Evolutionary conservation across 2,797 vertebrate species (phyloP).

Genomic region (Tamandua tetradactyla): DNA sequence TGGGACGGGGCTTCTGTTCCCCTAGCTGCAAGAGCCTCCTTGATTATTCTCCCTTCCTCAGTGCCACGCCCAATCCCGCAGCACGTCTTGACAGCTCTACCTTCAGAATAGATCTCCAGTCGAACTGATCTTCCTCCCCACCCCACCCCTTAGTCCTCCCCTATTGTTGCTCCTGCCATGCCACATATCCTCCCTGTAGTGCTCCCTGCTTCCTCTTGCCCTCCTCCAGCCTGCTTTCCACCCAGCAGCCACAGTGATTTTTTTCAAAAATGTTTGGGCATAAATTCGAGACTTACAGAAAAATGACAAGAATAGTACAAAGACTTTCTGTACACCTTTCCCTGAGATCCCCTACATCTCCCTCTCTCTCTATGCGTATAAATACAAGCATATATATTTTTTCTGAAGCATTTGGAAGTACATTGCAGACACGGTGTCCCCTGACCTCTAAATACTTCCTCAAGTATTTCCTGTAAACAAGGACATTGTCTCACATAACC

Average conservation of each 20-base stretch:
- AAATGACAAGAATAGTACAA: background rate
- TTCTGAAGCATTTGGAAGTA: background rate
- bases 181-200: background rate
- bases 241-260: background rate
- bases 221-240: background rate
- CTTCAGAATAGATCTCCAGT: background rate
- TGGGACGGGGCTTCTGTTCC: background rate
- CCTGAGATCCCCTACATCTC: background rate
- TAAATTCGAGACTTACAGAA: background rate
- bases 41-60: background rate
- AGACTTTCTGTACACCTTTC: background rate
- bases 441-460: background rate
- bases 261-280: background rate
- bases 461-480: background rate
- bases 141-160: accelerated
- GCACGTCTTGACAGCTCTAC: background rate
- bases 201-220: accelerated
- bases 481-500: background rate
- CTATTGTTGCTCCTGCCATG: background rate
- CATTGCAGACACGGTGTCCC: background rate
- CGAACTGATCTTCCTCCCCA: background rate
- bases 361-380: background rate
- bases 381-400: background rate
- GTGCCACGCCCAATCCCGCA: background rate
- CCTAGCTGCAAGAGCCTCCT: background rate